A percentile compares a stretch with the other conserved stretches of the same genome.
phyloP scores from a whole-genome alignment of 2,888 invertebrate species.

The Tetanocera ferruginea region DNA sequence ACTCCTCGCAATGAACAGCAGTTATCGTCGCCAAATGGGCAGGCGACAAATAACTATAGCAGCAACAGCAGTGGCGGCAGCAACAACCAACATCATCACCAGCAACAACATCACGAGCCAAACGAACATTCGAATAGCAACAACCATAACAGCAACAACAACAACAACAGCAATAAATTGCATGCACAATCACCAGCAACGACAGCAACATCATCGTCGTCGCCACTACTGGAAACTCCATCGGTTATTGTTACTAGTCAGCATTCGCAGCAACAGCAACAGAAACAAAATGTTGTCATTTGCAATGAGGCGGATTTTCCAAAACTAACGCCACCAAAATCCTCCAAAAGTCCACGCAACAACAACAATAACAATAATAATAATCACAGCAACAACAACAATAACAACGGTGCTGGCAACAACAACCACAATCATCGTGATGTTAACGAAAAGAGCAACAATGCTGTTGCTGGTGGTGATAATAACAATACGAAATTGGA shows the following conservation, averaged over 20 bases:
- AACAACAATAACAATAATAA: slow-evolving; percentile 52
- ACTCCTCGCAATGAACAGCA: slow-evolving; percentile 70
- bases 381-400: slow-evolving; percentile 42
- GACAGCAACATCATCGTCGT: slow-evolving; percentile 51
- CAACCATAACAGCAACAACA: slow-evolving; percentile 51
- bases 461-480: slow-evolving; percentile 49
- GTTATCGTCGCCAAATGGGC: slow-evolving; percentile 49
- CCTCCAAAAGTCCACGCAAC: slow-evolving; percentile 60
- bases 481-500: slow-evolving; percentile 55
- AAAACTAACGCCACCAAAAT: slow-evolving; percentile 69
- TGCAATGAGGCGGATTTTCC: slow-evolving; percentile 70
- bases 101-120: slow-evolving; percentile 54
- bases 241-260: slow-evolving; percentile 68
- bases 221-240: slow-evolving; percentile 66
- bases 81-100: slow-evolving; percentile 58
- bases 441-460: slow-evolving; percentile 47
- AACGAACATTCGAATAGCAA: slow-evolving; percentile 57
- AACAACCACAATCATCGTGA: slow-evolving; percentile 43
- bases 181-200: slow-evolving; percentile 58
- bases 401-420: slow-evolving; percentile 41
- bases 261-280: slow-evolving; percentile 58
- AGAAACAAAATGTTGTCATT: slow-evolving; percentile 57
- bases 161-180: slow-evolving; percentile 56
- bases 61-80: slow-evolving; percentile 56
- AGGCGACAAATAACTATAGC: slow-evolving; percentile 40